phyloP scores from a whole-genome alignment of 1,140 invertebrate species.

The Asobara japonica region DNA sequence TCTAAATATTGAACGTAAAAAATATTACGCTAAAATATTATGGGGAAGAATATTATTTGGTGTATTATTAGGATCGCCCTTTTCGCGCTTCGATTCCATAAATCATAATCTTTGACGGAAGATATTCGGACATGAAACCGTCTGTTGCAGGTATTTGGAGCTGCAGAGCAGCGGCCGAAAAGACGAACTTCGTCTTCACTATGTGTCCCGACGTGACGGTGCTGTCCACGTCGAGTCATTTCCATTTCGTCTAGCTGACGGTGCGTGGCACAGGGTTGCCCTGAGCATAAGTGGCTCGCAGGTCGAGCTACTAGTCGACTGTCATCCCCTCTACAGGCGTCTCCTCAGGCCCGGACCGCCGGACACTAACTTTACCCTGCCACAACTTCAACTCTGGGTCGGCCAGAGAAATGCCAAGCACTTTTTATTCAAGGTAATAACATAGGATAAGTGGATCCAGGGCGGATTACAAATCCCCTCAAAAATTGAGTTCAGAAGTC shows the following conservation, averaged over 20 bases:
- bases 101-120: no score
- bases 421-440: constrained; percentile 87
- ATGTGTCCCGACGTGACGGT: constrained; percentile 72
- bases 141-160: constrained; percentile 82
- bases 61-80: no score
- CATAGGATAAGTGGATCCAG: no score
- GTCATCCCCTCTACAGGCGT: constrained; percentile 83
- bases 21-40: no score
- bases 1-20: no score
- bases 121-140: no score
- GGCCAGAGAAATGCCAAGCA: constrained; percentile 87
- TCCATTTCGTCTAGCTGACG: constrained; percentile 85
- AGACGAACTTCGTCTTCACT: constrained; percentile 84
- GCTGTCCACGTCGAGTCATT: constrained; percentile 84
- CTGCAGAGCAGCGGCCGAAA: constrained; percentile 88
- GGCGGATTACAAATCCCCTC: no score
- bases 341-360: constrained; percentile 72
- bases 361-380: constrained; percentile 78
- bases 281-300: constrained; percentile 83
- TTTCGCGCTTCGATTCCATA: no score
- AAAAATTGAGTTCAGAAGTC: no score
- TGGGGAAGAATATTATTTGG: no score
- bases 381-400: constrained; percentile 82
- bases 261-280: constrained; percentile 86
- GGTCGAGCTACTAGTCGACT: constrained; percentile 86